A percentile compares a stretch with the other conserved stretches of the same genome.
phyloP scores from a whole-genome alignment of 1,140 invertebrate species.

The Micrasema minimum region DNA sequence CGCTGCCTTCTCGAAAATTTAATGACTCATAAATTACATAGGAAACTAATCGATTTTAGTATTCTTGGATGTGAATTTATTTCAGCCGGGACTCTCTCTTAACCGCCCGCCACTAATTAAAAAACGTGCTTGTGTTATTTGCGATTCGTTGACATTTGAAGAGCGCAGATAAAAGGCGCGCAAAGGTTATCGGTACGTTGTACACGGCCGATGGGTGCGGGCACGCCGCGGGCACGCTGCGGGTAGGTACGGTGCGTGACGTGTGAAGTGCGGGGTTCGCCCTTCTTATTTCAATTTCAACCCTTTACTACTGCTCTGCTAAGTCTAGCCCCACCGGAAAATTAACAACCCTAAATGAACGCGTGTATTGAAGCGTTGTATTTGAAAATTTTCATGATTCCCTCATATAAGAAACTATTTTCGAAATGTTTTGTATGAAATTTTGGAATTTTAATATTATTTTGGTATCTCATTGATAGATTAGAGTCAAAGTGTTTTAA shows the following conservation, averaged over 20 bases:
- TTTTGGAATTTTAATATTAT: too few species aligned
- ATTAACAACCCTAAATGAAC: background rate
- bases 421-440: too few species aligned
- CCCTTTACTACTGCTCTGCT: background rate
- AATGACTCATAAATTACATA: background rate
- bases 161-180: conserved; percentile 10
- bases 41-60: background rate
- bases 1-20: background rate
- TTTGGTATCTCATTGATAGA: too few species aligned
- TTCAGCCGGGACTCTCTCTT: background rate
- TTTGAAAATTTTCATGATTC: too few species aligned
- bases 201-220: background rate
- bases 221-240: background rate
- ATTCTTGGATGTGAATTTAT: background rate
- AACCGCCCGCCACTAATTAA: conserved; percentile 11
- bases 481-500: too few species aligned
- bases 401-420: too few species aligned
- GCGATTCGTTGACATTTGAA: conserved; percentile 18
- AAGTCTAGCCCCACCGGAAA: background rate
- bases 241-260: background rate
- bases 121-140: conserved; percentile 16
- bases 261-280: background rate
- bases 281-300: background rate
- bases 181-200: conserved; percentile 18
- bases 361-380: too few species aligned